These are phyloP conservation scores for Xenentodon cancila DNA, from an alignment of 2,797 vertebrate genomes.

Conservation along the genomic window DNA sequence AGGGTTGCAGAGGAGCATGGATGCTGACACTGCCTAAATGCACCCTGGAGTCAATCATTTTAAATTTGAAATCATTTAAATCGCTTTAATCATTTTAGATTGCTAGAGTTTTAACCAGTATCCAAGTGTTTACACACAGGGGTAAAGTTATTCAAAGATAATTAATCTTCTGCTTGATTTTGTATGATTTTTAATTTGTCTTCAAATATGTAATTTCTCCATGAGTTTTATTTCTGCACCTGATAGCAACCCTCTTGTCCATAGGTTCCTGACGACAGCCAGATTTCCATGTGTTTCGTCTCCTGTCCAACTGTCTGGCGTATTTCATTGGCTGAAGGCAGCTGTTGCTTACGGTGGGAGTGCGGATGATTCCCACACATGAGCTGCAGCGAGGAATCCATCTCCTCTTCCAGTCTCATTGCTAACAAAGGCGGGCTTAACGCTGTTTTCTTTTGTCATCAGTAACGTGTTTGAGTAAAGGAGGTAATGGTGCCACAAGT, in stretches of 20 bases:
- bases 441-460: conserved; percentile 81
- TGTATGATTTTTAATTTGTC: background rate
- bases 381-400: conserved; percentile 62
- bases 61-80: no score
- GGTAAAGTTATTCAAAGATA: background rate
- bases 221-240: conserved; percentile 12
- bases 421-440: conserved; percentile 77
- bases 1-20: conserved; percentile 24
- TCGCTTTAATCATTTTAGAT: no score
- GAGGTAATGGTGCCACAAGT: conserved; percentile 82
- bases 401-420: conserved; percentile 55
- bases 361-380: conserved; percentile 74
- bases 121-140: background rate
- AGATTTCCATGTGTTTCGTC: conserved; percentile 20
- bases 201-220: background rate
- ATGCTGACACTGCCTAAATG: conserved; percentile 36
- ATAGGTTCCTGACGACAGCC: conserved; percentile 13
- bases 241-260: background rate
- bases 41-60: conserved; percentile 33
- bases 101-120: background rate
- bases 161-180: background rate
- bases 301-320: conserved; percentile 31
- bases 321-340: conserved; percentile 12
- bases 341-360: conserved; percentile 56
- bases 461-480: conserved; percentile 80